phyloP scores from a whole-genome alignment of 2,797 vertebrate species.

The Acrocephalus scirpaceus region DNA sequence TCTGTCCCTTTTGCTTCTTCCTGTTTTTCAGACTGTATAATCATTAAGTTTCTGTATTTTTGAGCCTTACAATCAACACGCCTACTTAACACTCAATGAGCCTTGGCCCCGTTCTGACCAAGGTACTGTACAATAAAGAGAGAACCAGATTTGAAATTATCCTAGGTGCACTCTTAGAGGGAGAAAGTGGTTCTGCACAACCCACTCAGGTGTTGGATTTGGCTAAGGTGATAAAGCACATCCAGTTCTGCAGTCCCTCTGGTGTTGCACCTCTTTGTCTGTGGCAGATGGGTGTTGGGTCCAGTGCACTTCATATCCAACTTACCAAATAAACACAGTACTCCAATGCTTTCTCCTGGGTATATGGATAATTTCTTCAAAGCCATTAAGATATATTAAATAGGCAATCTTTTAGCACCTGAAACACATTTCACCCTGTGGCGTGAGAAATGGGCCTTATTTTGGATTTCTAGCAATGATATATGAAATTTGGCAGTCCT shows the following conservation, averaged over 20 bases:
- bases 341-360: neutral
- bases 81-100: neutral
- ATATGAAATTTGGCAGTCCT: neutral
- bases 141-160: neutral
- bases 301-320: neutral
- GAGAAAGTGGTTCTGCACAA: neutral
- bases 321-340: neutral
- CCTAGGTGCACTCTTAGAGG: neutral
- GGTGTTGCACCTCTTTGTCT: neutral
- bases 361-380: neutral
- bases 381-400: neutral
- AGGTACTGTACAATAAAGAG: neutral
- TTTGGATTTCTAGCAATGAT: neutral
- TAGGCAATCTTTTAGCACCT: neutral
- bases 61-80: neutral
- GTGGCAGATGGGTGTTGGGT: fast-evolving
- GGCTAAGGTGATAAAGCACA: neutral
- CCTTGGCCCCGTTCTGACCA: neutral
- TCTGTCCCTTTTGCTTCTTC: neutral
- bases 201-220: neutral
- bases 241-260: neutral
- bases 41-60: neutral
- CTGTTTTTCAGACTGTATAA: neutral
- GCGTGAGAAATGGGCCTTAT: neutral
- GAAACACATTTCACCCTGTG: neutral